Conservation (phyloP, 2,888 invertebrate genomes). For the Zele albiditarsus region DNA sequence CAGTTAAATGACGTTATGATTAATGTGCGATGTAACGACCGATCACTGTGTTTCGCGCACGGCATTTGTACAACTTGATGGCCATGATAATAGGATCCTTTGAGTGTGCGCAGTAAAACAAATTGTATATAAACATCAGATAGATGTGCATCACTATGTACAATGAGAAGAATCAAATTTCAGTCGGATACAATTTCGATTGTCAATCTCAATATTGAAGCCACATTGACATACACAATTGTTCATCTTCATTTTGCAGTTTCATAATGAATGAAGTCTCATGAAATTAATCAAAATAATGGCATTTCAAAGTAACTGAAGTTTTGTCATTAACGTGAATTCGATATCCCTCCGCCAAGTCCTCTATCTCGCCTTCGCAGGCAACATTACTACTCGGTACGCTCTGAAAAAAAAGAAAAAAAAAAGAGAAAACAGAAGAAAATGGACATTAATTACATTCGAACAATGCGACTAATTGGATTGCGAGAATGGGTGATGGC, state of each 20-base stretch:
- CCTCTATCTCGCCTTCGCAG: constrained; percentile 4
- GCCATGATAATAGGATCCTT: background rate
- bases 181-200: background rate
- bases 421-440: background rate
- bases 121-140: background rate
- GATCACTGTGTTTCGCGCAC: constrained; percentile 27
- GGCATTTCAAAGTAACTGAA: background rate
- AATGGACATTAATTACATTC: constrained; percentile 25
- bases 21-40: constrained; percentile 29
- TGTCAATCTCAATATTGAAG: constrained; percentile 23
- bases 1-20: constrained; percentile 31
- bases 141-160: background rate
- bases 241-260: constrained; percentile 42
- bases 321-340: constrained; percentile 27
- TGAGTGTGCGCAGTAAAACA: constrained; percentile 14
- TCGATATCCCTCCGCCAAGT: constrained; percentile 26
- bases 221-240: constrained; percentile 21
- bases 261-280: constrained; percentile 14
- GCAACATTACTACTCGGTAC: constrained; percentile 12
- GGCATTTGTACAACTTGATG: constrained; percentile 10
- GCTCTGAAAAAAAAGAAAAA: constrained; percentile 21
- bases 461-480: constrained; percentile 22
- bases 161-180: background rate
- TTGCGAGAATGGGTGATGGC: constrained; percentile 3
- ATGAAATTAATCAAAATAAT: constrained; percentile 30